Evolutionary conservation across 2,113 vertebrate species (phyloP).

Genomic region (Morone saxatilis): DNA sequence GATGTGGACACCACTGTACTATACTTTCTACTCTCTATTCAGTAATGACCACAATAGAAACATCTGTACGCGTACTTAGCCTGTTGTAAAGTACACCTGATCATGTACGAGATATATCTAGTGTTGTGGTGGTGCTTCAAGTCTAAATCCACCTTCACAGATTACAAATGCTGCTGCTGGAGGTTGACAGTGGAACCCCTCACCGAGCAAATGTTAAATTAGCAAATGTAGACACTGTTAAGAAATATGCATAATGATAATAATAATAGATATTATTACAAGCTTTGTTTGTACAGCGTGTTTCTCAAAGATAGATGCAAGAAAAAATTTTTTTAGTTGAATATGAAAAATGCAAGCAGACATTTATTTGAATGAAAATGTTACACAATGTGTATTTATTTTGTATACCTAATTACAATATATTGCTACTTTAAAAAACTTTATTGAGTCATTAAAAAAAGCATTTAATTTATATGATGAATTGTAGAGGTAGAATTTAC

Average conservation of each 20-base stretch:
- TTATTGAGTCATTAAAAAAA: too few species aligned
- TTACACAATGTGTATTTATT: too few species aligned
- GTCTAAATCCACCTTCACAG: not conserved
- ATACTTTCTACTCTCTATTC: too few species aligned
- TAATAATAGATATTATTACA: not conserved
- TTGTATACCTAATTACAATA: too few species aligned
- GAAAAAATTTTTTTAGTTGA: not conserved
- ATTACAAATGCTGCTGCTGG: not conserved
- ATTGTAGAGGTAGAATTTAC: too few species aligned
- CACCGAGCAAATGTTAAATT: not conserved
- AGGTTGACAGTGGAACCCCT: too few species aligned
- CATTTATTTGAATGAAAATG: too few species aligned
- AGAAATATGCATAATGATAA: not conserved
- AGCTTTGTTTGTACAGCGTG: not conserved
- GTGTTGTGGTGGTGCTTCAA: not conserved
- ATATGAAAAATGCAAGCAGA: too few species aligned
- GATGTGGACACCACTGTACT: too few species aligned
- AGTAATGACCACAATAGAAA: too few species aligned
- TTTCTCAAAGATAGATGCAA: not conserved
- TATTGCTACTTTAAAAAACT: too few species aligned
- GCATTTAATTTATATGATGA: too few species aligned
- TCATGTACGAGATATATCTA: not conserved
- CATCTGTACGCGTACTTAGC: not conserved
- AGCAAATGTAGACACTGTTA: not conserved
- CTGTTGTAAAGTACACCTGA: not conserved